A percentile compares a stretch with the other conserved stretches of the same genome.
These are phyloP conservation scores for Drosophila nebulosa DNA, from an alignment of 1,140 invertebrate species.

Conservation along the genomic window DNA sequence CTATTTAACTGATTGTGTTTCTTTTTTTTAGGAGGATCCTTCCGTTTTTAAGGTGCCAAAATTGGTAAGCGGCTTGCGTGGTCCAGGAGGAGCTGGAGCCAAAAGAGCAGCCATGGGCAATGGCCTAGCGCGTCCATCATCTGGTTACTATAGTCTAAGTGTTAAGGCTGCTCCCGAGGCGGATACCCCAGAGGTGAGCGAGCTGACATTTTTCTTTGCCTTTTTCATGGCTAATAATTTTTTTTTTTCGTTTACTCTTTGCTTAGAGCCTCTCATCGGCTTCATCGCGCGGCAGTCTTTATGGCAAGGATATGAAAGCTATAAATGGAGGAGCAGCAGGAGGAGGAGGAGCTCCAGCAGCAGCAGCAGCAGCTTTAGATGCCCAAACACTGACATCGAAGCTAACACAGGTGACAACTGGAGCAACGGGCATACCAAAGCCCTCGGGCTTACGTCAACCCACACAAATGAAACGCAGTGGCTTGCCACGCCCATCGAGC, in stretches of 20 bases:
- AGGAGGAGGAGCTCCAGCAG: slow-evolving; percentile 1
- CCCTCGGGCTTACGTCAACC: slow-evolving; percentile 72
- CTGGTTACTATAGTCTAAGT: slow-evolving; percentile 72
- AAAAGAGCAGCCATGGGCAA: slow-evolving; percentile 45
- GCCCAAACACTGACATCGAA: slow-evolving; percentile 50
- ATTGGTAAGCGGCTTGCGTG: slow-evolving; percentile 60
- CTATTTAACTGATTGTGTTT: no score
- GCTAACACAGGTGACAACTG: slow-evolving; percentile 61
- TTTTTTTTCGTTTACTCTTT: neutral
- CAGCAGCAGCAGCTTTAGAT: slow-evolving; percentile 21
- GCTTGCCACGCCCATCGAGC: slow-evolving; percentile 69
- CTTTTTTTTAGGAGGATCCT: slow-evolving; percentile 44
- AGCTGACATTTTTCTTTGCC: neutral
- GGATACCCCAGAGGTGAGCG: slow-evolving; percentile 58
- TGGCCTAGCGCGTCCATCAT: slow-evolving; percentile 71
- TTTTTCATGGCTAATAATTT: neutral
- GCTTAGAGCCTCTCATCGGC: slow-evolving; percentile 77
- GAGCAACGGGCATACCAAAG: slow-evolving; percentile 71
- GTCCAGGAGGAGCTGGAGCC: slow-evolving; percentile 25
- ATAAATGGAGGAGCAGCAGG: slow-evolving; percentile 6
- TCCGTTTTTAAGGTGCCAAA: slow-evolving; percentile 67
- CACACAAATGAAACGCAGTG: slow-evolving; percentile 71
- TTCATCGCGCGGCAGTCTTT: slow-evolving; percentile 71
- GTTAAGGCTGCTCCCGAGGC: slow-evolving; percentile 46
- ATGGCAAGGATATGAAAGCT: slow-evolving; percentile 48